Evolutionary conservation across 37 sponge, comb jelly and placozoan species (phyloP).

Genomic region (Geodia barretti): DNA sequence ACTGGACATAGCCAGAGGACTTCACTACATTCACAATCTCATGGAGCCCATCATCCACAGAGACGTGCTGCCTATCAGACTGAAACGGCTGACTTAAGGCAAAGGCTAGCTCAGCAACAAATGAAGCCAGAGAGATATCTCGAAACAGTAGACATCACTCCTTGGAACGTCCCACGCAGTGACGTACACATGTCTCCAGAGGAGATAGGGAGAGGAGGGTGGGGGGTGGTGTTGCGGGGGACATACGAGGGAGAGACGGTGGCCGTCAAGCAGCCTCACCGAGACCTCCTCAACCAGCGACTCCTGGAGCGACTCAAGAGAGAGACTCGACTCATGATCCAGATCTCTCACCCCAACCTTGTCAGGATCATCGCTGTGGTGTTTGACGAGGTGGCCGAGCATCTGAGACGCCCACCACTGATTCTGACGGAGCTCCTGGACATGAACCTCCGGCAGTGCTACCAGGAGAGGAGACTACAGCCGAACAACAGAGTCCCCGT

Average conservation of each 20-base stretch:
- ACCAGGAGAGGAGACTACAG: too few species aligned
- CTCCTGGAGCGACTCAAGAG: constrained; percentile 23
- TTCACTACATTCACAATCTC: constrained; percentile 67
- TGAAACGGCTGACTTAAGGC: too few species aligned
- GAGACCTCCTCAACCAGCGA: constrained; percentile 1
- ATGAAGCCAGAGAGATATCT: too few species aligned
- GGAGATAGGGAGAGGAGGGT: constrained; percentile 54
- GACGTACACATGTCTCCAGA: constrained; percentile 1
- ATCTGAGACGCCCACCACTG: constrained; percentile 21
- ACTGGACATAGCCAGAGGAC: constrained; percentile 57
- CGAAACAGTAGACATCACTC: too few species aligned
- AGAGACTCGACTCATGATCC: constrained; percentile 53
- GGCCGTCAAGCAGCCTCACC: constrained; percentile 67
- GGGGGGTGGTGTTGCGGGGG: constrained; percentile 60
- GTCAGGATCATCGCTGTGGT: constrained; percentile 66
- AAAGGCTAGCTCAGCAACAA: too few species aligned
- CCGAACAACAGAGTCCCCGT: constrained; percentile 3
- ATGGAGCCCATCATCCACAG: constrained; percentile 75
- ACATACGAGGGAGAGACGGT: constrained; percentile 52
- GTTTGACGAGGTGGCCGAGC: constrained; percentile 10
- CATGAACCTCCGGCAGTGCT: constrained; percentile 37
- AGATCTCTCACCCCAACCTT: constrained; percentile 62
- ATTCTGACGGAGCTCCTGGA: constrained; percentile 69
- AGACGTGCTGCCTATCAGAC: too few species aligned
- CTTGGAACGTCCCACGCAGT: too few species aligned